Conservation (phyloP, 2,888 invertebrate species). For the Caenorhabditis imperialis region DNA sequence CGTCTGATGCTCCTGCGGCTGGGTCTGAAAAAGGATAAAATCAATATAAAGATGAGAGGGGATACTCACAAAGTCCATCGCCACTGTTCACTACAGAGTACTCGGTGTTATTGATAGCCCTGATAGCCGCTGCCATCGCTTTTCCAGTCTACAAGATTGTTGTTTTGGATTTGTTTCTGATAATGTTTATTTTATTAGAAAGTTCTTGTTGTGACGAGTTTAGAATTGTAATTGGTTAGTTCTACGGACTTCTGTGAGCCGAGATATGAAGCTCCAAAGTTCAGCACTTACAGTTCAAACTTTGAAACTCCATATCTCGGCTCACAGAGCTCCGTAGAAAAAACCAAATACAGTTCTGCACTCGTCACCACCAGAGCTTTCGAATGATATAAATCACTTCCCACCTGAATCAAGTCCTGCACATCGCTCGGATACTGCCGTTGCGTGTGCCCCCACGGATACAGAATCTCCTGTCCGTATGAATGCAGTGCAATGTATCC, state of each 20-base stretch:
- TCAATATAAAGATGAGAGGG: neutral
- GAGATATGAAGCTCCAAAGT: no score
- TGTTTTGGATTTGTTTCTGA: neutral
- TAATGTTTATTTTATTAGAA: neutral
- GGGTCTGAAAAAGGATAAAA: slow-evolving; percentile 58
- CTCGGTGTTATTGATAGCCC: slow-evolving; percentile 62
- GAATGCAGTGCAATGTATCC: slow-evolving; percentile 73
- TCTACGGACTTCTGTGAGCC: no score
- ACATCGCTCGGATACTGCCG: slow-evolving; percentile 66
- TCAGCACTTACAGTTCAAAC: no score
- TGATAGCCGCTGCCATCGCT: slow-evolving; percentile 65
- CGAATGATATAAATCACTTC: no score
- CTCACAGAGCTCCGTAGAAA: no score
- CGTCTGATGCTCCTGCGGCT: slow-evolving; percentile 74
- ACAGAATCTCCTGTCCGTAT: slow-evolving; percentile 71
- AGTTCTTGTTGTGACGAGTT: no score
- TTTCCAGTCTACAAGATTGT: no score
- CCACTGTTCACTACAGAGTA: slow-evolving; percentile 68
- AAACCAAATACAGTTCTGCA: no score
- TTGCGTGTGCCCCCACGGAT: slow-evolving; percentile 72
- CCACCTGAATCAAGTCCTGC: slow-evolving; percentile 62
- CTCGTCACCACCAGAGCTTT: no score
- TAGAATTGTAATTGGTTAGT: no score
- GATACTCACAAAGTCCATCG: slow-evolving; percentile 69
- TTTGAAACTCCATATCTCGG: no score